Conservation (phyloP, 2,113 vertebrate species). For the Phalacrocorax carbo region DNA sequence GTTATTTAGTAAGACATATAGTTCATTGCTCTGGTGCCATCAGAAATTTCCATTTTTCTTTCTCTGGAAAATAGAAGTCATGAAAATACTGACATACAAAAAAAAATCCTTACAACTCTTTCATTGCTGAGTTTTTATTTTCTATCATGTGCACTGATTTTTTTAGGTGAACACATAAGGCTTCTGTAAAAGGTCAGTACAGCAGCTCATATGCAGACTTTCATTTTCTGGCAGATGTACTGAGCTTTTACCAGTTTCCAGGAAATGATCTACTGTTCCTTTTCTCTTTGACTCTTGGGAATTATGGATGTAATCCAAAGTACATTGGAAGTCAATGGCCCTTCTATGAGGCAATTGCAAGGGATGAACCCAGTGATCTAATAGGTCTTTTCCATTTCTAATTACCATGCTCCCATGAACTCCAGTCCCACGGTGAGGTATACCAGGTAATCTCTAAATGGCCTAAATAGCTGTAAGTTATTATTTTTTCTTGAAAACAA, state of each 20-base stretch:
- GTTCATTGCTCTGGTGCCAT: not conserved
- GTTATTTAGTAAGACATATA: not conserved
- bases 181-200: not conserved
- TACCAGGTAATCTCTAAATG: not conserved
- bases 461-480: not conserved
- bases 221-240: not conserved
- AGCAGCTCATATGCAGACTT: not conserved
- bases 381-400: not conserved
- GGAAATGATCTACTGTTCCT: not conserved
- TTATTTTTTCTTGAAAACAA: slow-evolving; percentile 3
- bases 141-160: not conserved
- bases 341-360: not conserved
- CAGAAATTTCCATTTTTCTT: not conserved
- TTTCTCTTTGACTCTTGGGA: not conserved
- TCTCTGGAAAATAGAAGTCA: not conserved
- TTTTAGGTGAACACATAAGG: not conserved
- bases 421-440: not conserved
- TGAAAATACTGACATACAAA: not conserved
- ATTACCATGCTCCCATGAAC: not conserved
- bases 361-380: not conserved
- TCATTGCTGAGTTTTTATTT: not conserved
- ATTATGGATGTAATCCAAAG: not conserved
- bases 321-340: not conserved
- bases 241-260: not conserved
- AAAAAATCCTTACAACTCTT: not conserved